Conservation (phyloP, 1,140 invertebrate species). For the Archivesica marissinica region DNA sequence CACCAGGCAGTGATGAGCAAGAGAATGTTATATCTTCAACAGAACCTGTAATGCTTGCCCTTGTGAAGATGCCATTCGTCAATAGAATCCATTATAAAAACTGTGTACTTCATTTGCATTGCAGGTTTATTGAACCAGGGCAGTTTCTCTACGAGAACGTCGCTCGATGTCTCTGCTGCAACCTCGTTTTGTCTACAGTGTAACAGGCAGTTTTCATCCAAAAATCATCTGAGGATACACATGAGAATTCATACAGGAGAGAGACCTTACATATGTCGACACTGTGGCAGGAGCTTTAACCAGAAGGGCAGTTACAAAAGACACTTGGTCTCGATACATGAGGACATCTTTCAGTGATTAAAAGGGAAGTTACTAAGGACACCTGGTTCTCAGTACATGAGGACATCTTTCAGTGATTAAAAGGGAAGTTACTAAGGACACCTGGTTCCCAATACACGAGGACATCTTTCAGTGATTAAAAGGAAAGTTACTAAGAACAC, state of each 20-base stretch:
- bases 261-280: conserved; percentile 40
- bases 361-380: no score
- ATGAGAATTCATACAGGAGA: conserved; percentile 42
- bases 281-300: conserved; percentile 32
- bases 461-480: no score
- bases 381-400: no score
- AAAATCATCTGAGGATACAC: background rate
- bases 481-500: no score
- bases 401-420: no score
- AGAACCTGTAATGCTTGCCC: background rate
- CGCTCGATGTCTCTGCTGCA: background rate
- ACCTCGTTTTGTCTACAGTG: background rate
- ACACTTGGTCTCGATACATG: no score
- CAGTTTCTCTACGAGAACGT: background rate
- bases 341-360: no score
- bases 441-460: no score
- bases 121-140: background rate
- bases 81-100: background rate
- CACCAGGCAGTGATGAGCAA: background rate
- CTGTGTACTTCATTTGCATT: background rate
- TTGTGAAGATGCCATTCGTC: background rate
- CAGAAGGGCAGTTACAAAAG: conserved; percentile 20
- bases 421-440: no score
- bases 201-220: background rate
- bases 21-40: background rate